Evolutionary conservation across 2,797 vertebrate species (phyloP).

Genomic region (Taeniopygia guttata): DNA sequence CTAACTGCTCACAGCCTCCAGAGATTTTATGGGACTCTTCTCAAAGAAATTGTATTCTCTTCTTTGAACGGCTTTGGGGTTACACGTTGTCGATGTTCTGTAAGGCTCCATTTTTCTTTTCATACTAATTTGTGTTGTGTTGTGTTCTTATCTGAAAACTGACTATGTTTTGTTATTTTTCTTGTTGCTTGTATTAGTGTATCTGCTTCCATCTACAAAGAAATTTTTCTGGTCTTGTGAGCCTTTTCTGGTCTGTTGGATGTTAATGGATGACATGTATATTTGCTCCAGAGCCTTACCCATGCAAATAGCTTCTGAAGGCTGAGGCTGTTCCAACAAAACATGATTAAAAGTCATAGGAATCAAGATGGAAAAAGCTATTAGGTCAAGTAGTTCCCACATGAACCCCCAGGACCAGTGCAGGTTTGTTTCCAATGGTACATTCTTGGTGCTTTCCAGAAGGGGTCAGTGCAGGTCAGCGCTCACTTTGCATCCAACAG

Average conservation of each 20-base stretch:
- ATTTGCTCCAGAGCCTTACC: conserved; percentile 24
- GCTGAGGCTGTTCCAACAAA: conserved; percentile 31
- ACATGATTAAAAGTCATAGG: conserved; percentile 38
- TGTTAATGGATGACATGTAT: conserved; percentile 11
- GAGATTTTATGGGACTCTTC: not conserved
- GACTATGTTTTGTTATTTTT: not conserved
- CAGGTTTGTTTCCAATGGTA: conserved; percentile 54
- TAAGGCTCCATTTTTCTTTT: not conserved
- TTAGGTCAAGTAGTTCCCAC: conserved; percentile 56
- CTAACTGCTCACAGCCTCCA: not conserved
- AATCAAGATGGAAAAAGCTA: conserved; percentile 49
- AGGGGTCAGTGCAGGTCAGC: conserved; percentile 64
- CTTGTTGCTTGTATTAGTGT: not conserved
- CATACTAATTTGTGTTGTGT: not conserved
- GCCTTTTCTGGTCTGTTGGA: not conserved
- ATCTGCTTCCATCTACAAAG: conserved; percentile 36
- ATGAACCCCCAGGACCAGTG: not conserved
- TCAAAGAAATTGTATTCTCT: not conserved
- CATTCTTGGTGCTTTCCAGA: conserved; percentile 67
- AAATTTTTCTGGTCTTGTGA: not conserved
- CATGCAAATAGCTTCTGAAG: conserved; percentile 27
- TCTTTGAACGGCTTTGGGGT: not conserved
- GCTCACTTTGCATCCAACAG: conserved; percentile 22
- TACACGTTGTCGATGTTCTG: not conserved
- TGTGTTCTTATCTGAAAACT: not conserved